These are phyloP conservation scores for Platycheirus albimanus DNA, from an alignment of 2,888 invertebrate genomes.

Conservation along the genomic window DNA sequence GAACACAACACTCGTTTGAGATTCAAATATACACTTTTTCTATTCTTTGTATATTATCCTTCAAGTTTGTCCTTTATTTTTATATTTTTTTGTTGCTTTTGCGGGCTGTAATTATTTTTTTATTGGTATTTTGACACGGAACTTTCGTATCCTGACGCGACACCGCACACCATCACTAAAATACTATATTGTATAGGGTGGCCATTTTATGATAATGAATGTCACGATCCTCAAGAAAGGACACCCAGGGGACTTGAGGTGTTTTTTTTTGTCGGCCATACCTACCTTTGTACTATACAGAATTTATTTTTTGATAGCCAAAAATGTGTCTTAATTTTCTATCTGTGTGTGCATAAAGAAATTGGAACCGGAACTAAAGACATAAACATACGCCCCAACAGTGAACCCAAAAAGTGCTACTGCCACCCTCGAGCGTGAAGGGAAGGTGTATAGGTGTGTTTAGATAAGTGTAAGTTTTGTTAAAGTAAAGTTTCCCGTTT, in stretches of 20 bases:
- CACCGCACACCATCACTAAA: background rate
- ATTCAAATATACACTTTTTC: background rate
- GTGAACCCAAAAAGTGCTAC: background rate
- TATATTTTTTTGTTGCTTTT: no score
- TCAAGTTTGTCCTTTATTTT: constrained; percentile 33
- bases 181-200: no score
- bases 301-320: constrained; percentile 35
- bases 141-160: constrained; percentile 35
- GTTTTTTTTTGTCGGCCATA: background rate
- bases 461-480: constrained; percentile 44
- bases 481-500: constrained; percentile 67
- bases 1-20: constrained; percentile 15
- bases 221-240: constrained; percentile 50
- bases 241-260: constrained; percentile 19
- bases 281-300: constrained; percentile 12
- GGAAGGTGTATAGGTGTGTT: background rate
- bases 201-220: constrained; percentile 57
- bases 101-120: constrained; percentile 63
- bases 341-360: constrained; percentile 18
- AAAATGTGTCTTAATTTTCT: constrained; percentile 57
- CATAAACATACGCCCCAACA: constrained; percentile 42
- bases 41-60: background rate
- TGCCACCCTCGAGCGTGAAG: background rate
- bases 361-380: constrained; percentile 48
- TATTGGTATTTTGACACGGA: constrained; percentile 65